Evolutionary conservation across 2,113 vertebrate species (phyloP).

Genomic region (Marcusenius ussheri): DNA sequence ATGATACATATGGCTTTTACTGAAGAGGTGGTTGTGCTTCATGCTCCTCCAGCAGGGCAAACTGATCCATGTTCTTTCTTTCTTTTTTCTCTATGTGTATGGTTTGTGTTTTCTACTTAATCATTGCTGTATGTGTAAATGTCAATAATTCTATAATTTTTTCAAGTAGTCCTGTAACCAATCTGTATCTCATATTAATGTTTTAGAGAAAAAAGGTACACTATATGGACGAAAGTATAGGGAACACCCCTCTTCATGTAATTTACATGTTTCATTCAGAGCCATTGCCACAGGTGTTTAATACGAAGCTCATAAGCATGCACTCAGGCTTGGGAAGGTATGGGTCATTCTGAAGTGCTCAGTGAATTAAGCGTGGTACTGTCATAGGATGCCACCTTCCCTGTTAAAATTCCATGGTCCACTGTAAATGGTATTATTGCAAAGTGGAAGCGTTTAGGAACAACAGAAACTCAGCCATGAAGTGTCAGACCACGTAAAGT

Average conservation of each 20-base stretch:
- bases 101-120: not conserved
- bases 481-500: not conserved
- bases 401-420: not conserved
- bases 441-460: not conserved
- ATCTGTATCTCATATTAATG: not conserved
- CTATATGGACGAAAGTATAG: not conserved
- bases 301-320: not conserved
- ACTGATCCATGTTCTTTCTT: not conserved
- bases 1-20: not conserved
- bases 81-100: not conserved
- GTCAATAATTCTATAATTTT: not conserved
- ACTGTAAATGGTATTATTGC: not conserved
- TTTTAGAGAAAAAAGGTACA: not conserved
- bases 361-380: not conserved
- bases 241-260: not conserved
- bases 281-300: not conserved
- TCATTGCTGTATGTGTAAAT: not conserved
- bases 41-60: not conserved
- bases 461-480: too few species aligned
- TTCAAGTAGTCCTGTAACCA: too few species aligned
- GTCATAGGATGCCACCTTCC: not conserved
- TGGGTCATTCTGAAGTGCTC: not conserved
- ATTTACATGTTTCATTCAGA: not conserved
- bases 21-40: not conserved
- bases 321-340: not conserved